Evolutionary conservation across 2,888 invertebrate genomes (phyloP), one percentile per base, ranked within the genome.

Genomic region (Acrobasis suavella): DNA sequence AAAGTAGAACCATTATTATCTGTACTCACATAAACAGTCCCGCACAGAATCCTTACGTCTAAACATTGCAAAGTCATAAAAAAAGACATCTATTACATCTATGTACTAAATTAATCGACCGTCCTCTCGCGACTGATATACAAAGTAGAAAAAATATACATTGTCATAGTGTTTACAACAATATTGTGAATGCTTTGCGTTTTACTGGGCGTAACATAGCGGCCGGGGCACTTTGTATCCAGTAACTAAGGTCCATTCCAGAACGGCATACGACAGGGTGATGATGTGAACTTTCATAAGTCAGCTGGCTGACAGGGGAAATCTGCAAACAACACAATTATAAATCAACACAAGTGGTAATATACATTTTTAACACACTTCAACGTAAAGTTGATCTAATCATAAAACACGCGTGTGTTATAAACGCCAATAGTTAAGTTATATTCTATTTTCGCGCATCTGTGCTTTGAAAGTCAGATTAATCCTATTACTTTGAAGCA

Each of bases 121-220:
- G 78, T 83, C 80, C 76, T 75, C 74, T 75, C 72, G 74, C 78
- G 85, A 79, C 82, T 75, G 82, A 86, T 91, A 87, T 89, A 87
- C 86, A 88, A 82, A 87, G 87, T 90, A 88, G 83, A 88, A 90
- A 90, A 91, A 90, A 91, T 91, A 88, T 91, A 91, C 91, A 91
- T 79, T 85, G 85, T 85, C 81, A 81, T 80, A 78, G 79, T 75
- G 72, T 81, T 80, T 76, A 82, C 82, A 83, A 81, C 80, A 77
- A 76, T 67, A 64, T 62, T 60, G 66, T 67, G 69, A 62, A 63
- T 68, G 67, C 59, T 54, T 65, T 58, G 50, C 64, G 67, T 58
- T 63, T 64, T 62, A 65, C 42, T 63, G 62, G 64, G 66, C 50
- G 56, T 60, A 63, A 51, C 16, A 58, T 60, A 60, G 62, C 64